Evolutionary conservation across 2,888 invertebrate genomes (phyloP).

Genomic region (Auanema freiburgensis): DNA sequence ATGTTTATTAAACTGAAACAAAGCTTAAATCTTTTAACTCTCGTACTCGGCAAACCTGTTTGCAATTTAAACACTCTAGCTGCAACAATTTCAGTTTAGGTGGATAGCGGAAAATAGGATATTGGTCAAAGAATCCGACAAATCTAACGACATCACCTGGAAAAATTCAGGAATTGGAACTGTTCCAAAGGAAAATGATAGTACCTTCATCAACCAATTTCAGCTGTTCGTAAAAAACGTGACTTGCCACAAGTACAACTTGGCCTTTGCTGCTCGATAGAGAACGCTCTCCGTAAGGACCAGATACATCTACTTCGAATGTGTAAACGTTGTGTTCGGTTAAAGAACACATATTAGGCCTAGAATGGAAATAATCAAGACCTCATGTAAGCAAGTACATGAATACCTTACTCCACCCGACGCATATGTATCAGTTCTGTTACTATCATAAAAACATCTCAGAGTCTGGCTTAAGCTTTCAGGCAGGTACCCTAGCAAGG

Average conservation of each 20-base stretch:
- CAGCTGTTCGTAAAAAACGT: constrained; percentile 49
- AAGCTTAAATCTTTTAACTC: background rate
- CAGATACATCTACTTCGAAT: constrained; percentile 55
- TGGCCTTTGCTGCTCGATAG: constrained; percentile 49
- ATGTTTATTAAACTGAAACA: constrained; percentile 15
- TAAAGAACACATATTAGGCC: constrained; percentile 46
- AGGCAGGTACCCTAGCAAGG: constrained; percentile 55
- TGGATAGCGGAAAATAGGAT: constrained; percentile 58
- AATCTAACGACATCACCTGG: constrained; percentile 56
- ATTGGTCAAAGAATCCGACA: constrained; percentile 55
- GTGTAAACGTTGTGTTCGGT: constrained; percentile 54
- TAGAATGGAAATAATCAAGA: background rate
- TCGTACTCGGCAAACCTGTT: constrained; percentile 32
- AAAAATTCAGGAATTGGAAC: too few relatives aligned
- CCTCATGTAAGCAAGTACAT: background rate
- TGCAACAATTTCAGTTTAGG: constrained; percentile 49
- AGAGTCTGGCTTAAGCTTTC: constrained; percentile 50
- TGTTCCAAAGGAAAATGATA: background rate
- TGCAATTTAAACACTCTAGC: constrained; percentile 56
- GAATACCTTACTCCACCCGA: constrained; percentile 16
- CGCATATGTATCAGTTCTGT: constrained; percentile 17
- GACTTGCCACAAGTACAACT: constrained; percentile 42
- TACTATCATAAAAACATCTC: constrained; percentile 57
- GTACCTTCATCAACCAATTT: constrained; percentile 47
- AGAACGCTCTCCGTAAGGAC: constrained; percentile 53